phyloP scores from a whole-genome alignment of 2,113 vertebrate genomes.

The Labeo rohita region DNA sequence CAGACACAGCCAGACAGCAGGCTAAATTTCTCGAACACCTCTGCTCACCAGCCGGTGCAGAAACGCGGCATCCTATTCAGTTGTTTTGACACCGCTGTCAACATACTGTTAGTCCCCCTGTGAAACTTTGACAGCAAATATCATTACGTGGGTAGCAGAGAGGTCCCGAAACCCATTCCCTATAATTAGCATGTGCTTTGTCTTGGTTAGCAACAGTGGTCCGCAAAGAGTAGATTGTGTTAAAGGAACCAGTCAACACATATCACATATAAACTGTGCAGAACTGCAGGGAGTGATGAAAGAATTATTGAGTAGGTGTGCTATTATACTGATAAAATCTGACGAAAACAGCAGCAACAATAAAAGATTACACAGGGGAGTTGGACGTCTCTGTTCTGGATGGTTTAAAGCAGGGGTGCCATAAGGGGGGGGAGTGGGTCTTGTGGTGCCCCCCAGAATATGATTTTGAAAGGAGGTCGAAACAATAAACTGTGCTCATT shows the following conservation, averaged over 20 bases:
- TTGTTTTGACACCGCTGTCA: constrained; percentile 22
- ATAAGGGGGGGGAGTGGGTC: not conserved
- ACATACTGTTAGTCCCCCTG: constrained; percentile 13
- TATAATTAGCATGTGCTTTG: constrained; percentile 27
- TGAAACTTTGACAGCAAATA: constrained; percentile 33
- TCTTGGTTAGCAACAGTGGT: constrained; percentile 14
- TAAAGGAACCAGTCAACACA: constrained; percentile 20
- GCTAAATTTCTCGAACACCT: constrained; percentile 61
- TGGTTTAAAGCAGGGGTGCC: not conserved
- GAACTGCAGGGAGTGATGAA: constrained; percentile 3
- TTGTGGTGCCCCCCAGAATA: not conserved
- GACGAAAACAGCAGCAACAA: not conserved
- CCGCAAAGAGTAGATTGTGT: constrained; percentile 10
- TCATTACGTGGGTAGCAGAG: constrained; percentile 15
- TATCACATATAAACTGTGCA: not conserved
- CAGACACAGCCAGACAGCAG: constrained; percentile 57
- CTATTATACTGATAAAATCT: not conserved
- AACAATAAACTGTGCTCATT: not conserved
- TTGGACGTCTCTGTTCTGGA: not conserved
- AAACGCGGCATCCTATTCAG: not conserved
- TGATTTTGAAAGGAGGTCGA: not conserved
- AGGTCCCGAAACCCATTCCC: constrained; percentile 23
- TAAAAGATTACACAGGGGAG: not conserved
- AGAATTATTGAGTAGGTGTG: not conserved
- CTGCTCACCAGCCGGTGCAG: constrained; percentile 26